Percentiles rank a stretch among this genome's conserved stretches.
Evolutionary conservation across 2,888 invertebrate genomes (phyloP).

Genomic region (Monochamus alternatus): DNA sequence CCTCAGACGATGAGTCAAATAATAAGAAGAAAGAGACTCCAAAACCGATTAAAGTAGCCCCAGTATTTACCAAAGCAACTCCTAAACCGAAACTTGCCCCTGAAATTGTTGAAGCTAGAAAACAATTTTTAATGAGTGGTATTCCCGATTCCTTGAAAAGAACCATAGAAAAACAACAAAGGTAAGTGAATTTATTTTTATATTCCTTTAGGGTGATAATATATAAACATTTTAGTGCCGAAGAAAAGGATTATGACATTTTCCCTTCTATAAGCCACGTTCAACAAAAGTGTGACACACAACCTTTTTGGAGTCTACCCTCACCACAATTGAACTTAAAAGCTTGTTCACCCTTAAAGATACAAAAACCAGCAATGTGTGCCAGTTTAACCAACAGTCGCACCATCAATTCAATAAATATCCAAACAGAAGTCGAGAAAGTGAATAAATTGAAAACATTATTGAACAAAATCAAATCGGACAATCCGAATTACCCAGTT

Average conservation of each 20-base stretch:
- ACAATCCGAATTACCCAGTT: slow-evolving; percentile 78
- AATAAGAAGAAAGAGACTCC: slow-evolving; percentile 30
- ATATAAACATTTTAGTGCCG: slow-evolving; percentile 59
- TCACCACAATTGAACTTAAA: slow-evolving; percentile 54
- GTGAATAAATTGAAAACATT: slow-evolving; percentile 64
- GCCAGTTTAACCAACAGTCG: slow-evolving; percentile 46
- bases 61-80: slow-evolving; percentile 76
- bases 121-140: slow-evolving; percentile 82
- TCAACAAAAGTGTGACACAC: slow-evolving; percentile 71
- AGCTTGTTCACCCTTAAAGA: slow-evolving; percentile 35
- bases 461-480: slow-evolving; percentile 74
- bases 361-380: slow-evolving; percentile 31
- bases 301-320: slow-evolving; percentile 66
- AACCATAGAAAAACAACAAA: slow-evolving; percentile 72
- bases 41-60: slow-evolving; percentile 76
- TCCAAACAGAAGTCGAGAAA: slow-evolving; percentile 51
- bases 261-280: slow-evolving; percentile 81
- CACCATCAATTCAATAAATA: slow-evolving; percentile 44
- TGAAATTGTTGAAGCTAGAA: slow-evolving; percentile 76
- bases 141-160: slow-evolving; percentile 78
- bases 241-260: slow-evolving; percentile 68
- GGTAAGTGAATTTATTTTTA: slow-evolving; percentile 48
- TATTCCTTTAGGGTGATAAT: background rate
- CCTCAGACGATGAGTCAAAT: slow-evolving; percentile 50
- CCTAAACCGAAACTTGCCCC: slow-evolving; percentile 76